A percentile compares a stretch with the other conserved stretches of the same genome.
phyloP scores from a whole-genome alignment of 30 jellyfish, hydroid and myxozoan genomes.

The Hydra vulgaris region DNA sequence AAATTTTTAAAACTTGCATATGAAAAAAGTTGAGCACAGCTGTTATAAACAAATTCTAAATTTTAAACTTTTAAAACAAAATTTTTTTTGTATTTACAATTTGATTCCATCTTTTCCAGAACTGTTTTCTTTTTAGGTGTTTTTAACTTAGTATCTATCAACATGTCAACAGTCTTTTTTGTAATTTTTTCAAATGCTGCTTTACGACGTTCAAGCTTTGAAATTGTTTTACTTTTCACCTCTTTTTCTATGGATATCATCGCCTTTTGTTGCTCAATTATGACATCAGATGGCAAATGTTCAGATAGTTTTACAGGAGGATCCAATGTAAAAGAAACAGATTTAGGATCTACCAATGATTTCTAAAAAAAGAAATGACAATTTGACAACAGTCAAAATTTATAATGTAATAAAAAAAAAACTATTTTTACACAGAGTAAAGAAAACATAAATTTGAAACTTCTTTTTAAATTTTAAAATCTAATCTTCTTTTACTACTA shows the following conservation, averaged over 20 bases:
- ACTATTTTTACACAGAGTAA: too few species aligned
- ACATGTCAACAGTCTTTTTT: conserved; percentile 4
- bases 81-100: too few species aligned
- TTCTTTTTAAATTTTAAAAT: too few species aligned
- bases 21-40: too few species aligned
- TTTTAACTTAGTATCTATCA: conserved; percentile 9
- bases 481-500: too few species aligned
- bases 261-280: conserved; percentile 7
- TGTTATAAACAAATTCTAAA: too few species aligned
- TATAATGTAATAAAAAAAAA: too few species aligned
- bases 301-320: background rate
- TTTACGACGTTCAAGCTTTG: conserved; percentile 4
- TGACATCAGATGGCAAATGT: background rate
- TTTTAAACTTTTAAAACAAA: too few species aligned
- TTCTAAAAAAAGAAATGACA: background rate
- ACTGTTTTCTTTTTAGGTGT: conserved; percentile 13
- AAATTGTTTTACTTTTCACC: background rate
- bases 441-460: too few species aligned
- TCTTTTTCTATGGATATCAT: conserved; percentile 14
- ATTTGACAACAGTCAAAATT: too few species aligned
- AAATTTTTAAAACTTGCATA: too few species aligned
- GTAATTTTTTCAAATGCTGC: conserved; percentile 15
- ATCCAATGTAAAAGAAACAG: background rate
- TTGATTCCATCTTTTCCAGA: conserved; percentile 24
- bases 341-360: background rate